Conservation (phyloP, 2,113 vertebrate genomes). For the Melanerpes aurifrons region DNA sequence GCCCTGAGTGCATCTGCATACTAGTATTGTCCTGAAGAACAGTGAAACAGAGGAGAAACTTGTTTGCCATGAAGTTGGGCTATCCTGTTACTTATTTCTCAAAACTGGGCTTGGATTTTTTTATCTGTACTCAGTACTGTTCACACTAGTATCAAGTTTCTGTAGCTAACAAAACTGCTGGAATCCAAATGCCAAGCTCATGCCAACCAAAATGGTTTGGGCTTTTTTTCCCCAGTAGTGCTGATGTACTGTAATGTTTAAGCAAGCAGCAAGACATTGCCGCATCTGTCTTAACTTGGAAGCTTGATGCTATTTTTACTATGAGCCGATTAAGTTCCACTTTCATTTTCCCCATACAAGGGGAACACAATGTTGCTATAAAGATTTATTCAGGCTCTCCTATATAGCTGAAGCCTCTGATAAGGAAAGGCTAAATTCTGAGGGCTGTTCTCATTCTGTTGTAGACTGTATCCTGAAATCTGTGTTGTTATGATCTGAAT, state of each 20-base stretch:
- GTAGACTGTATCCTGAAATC: background rate
- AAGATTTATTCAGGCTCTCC: background rate
- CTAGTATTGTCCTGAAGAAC: background rate
- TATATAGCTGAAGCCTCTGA: background rate
- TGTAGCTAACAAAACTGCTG: background rate
- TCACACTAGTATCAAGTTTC: background rate
- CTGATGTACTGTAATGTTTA: background rate
- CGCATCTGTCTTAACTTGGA: background rate
- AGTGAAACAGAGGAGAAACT: background rate
- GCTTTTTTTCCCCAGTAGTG: background rate
- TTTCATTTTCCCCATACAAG: background rate
- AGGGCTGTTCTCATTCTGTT: background rate
- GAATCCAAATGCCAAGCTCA: background rate
- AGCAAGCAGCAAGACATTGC: background rate
- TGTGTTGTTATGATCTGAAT: background rate
- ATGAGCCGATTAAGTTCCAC: background rate
- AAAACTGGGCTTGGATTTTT: background rate
- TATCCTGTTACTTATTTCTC: background rate
- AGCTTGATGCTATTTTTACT: background rate
- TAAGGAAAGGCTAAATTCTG: background rate
- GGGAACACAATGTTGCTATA: background rate
- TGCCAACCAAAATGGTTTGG: background rate
- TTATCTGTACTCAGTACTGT: background rate
- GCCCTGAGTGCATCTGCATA: accelerated
- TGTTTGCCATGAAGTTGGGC: background rate